Conservation (phyloP, 2,113 vertebrate species). For the Stigmatopora nigra region DNA sequence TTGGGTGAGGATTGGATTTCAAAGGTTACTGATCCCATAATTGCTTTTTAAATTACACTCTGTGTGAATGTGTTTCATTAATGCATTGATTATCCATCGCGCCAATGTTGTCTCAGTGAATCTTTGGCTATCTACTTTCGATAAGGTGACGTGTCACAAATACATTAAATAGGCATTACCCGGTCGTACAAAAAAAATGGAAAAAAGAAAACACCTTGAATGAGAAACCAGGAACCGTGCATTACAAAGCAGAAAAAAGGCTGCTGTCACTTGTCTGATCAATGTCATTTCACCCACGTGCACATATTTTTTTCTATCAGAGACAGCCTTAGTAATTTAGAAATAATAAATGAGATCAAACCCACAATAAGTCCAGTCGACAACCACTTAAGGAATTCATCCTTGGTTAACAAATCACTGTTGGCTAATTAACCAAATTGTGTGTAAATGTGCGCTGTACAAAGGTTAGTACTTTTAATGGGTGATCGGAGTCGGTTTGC, state of each 20-base stretch:
- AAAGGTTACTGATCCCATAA: slow-evolving; percentile 65
- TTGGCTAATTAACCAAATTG: slow-evolving; percentile 64
- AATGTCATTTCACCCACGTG: slow-evolving; percentile 15
- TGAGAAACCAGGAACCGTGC: slow-evolving; percentile 2
- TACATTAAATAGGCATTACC: slow-evolving; percentile 36
- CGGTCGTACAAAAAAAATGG: slow-evolving; percentile 19
- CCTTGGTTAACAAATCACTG: slow-evolving; percentile 52
- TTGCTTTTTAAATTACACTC: slow-evolving; percentile 67
- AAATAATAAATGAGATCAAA: slow-evolving; percentile 49
- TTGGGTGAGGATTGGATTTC: slow-evolving; percentile 59
- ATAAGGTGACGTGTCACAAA: slow-evolving; percentile 52
- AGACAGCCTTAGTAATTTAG: background rate
- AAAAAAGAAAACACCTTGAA: background rate
- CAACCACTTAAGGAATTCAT: slow-evolving; percentile 61
- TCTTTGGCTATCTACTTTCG: slow-evolving; percentile 50
- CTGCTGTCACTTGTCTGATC: background rate
- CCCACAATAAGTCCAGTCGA: slow-evolving; percentile 42
- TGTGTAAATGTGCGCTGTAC: slow-evolving; percentile 52
- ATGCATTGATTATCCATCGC: slow-evolving; percentile 59
- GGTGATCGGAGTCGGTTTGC: slow-evolving; percentile 15
- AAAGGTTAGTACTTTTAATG: slow-evolving; percentile 41
- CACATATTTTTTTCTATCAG: slow-evolving; percentile 5
- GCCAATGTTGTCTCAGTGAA: slow-evolving; percentile 52
- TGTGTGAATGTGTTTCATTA: slow-evolving; percentile 52
- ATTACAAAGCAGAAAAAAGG: background rate